Percentiles rank a stretch among this genome's conserved stretches.
Conservation (phyloP, 2,888 invertebrate genomes). For the Odontocolon sp. region DNA sequence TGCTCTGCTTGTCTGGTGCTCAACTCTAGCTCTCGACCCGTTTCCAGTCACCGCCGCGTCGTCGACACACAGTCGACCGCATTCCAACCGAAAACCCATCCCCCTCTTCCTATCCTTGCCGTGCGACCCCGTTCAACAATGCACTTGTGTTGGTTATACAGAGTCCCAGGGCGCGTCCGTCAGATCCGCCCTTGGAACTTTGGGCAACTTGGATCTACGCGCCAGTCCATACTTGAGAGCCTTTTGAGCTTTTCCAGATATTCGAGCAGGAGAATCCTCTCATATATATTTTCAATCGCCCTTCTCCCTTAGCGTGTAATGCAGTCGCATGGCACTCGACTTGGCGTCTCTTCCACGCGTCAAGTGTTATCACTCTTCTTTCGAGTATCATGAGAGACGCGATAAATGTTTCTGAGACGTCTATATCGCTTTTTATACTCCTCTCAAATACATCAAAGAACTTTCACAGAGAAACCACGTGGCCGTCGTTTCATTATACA, state of each 20-base stretch:
- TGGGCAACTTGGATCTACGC: constrained; percentile 9
- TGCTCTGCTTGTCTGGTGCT: no score
- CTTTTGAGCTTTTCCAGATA: constrained; percentile 22
- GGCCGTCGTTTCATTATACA: background rate
- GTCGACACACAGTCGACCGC: constrained; percentile 57
- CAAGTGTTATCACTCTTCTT: constrained; percentile 26
- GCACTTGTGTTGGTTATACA: constrained; percentile 40
- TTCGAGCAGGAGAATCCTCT: no score
- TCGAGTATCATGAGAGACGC: background rate
- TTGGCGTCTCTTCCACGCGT: constrained; percentile 1
- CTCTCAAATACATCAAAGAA: background rate
- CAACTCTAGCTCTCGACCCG: constrained; percentile 51
- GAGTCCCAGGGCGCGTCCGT: constrained; percentile 18
- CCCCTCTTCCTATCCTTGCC: constrained; percentile 25
- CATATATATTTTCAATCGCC: constrained; percentile 7
- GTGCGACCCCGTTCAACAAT: constrained; percentile 55
- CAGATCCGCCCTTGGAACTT: constrained; percentile 44
- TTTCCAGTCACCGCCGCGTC: constrained; percentile 49
- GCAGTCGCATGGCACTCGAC: background rate
- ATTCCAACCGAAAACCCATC: constrained; percentile 55
- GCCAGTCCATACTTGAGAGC: constrained; percentile 1
- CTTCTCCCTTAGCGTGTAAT: background rate
- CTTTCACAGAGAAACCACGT: background rate
- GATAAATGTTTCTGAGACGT: background rate
- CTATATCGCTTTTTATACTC: background rate